Evolutionary conservation across 2,113 vertebrate genomes (phyloP), one percentile per base, ranked within the genome.

Genomic region (Poeciliopsis retropinna): DNA sequence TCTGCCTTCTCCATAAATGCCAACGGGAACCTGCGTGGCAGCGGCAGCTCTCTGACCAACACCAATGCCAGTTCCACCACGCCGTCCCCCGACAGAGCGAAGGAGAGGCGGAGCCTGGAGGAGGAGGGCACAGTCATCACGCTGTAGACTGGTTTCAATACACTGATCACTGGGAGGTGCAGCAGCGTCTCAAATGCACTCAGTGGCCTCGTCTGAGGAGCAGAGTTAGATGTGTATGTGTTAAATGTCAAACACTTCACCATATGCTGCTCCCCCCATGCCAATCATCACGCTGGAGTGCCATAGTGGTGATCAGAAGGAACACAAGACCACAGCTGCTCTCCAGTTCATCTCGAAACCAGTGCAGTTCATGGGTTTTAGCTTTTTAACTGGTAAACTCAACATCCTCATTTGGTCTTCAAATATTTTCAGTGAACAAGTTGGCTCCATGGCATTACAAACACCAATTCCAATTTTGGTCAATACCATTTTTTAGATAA

Each of bases 41-140:
- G 79, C 47, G 44, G 71, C 7, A 94, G 90, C 32, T 90, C 92
- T 1, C 87, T 90, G 3, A 92, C 91, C 64, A 84, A 86, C 47
- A 77, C 88, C 47, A 86, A 90, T 1, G 65, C 67, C 62, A 34
- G 74, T 1, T 67, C 72, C 0, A 60, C 60, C 29, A 76, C 79
- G 1, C 81, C 85, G 1, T 85, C 88, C 12, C 81, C 80, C 0
- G 92, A 93, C 87, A 73, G 67, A 88, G 95, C 74, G 39, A 39
- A 64, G 86, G 73, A 70, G 85, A 91, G 87, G 69, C 94, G 39
- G 88, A 92, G 60, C 91, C 75, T 99, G 79, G 98, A 99, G 90
- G 98, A 99, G 87, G 98, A 99, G 0, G 98, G 98, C 30, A 99
- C 98, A 0, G 95, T 99, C 66, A 98, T 99, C 81, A 99, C 98